Percentiles rank a stretch among this genome's conserved stretches.
Conservation (phyloP, 1,140 invertebrate genomes). For the Rhysida immarginata region DNA sequence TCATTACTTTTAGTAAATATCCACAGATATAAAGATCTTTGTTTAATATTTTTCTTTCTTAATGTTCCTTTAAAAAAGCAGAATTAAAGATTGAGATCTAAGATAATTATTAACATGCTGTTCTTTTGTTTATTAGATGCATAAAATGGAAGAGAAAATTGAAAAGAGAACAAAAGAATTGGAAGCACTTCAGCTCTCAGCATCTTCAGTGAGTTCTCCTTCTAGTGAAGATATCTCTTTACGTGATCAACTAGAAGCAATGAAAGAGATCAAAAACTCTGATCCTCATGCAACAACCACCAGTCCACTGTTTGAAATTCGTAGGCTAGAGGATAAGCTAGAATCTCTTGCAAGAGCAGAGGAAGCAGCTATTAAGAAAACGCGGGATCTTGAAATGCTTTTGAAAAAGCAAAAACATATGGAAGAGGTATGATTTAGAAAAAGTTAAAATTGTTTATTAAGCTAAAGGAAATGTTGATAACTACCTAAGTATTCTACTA, state of each 20-base stretch:
- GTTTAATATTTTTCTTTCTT: too few relatives aligned
- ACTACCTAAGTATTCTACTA: too few relatives aligned
- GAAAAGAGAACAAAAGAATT: slow-evolving; percentile 48
- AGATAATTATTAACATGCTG: too few relatives aligned
- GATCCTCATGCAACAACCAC: slow-evolving; percentile 23
- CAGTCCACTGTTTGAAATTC: slow-evolving; percentile 35
- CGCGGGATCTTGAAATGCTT: slow-evolving; percentile 58
- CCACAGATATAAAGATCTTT: too few relatives aligned
- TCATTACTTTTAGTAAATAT: too few relatives aligned
- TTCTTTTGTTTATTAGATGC: too few relatives aligned
- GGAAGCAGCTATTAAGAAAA: slow-evolving; percentile 52
- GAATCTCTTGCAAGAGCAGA: slow-evolving; percentile 47
- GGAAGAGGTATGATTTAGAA: slow-evolving; percentile 46
- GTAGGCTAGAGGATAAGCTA: slow-evolving; percentile 47
- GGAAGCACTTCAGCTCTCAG: slow-evolving; percentile 45
- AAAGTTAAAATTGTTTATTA: too few relatives aligned
- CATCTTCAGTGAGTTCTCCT: slow-evolving; percentile 42
- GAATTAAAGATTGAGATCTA: too few relatives aligned
- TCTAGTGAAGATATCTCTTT: slow-evolving; percentile 65
- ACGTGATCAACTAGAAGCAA: slow-evolving; percentile 20
- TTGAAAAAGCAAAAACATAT: slow-evolving; percentile 38
- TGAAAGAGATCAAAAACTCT: slow-evolving; percentile 15
- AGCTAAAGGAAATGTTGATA: too few relatives aligned
- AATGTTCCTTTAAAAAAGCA: too few relatives aligned
- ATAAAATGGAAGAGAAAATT: slow-evolving; percentile 41